phyloP scores from a whole-genome alignment of 2,797 vertebrate species.

The Leptoclinus maculatus region DNA sequence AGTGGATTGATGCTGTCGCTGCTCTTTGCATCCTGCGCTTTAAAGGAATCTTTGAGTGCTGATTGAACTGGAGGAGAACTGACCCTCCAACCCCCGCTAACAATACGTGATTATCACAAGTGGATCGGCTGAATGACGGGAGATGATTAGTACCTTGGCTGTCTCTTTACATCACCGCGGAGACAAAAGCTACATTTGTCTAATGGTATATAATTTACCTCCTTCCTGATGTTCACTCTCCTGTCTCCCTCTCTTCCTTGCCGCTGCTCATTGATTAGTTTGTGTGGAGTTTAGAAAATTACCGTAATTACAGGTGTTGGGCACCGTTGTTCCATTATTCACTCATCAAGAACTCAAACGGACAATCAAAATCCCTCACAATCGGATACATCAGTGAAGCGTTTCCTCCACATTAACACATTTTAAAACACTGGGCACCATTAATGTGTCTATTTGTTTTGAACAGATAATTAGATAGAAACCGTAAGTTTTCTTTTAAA shows the following conservation, averaged over 20 bases:
- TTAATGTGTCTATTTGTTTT: background rate
- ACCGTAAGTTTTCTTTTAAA: background rate
- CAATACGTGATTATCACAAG: conserved; percentile 67
- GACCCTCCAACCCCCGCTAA: conserved; percentile 46
- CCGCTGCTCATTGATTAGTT: conserved; percentile 59
- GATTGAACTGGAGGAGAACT: conserved; percentile 50
- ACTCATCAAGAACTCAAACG: conserved; percentile 51
- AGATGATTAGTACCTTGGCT: conserved; percentile 52
- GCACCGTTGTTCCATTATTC: conserved; percentile 47
- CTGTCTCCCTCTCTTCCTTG: conserved; percentile 7
- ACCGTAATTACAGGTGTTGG: conserved; percentile 63
- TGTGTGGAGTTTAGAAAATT: conserved; percentile 60
- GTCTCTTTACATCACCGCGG: conserved; percentile 42
- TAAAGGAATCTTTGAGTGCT: conserved; percentile 42
- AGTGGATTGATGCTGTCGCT: conserved; percentile 31
- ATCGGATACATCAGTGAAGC: background rate
- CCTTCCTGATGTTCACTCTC: conserved; percentile 42
- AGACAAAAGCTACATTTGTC: conserved; percentile 57
- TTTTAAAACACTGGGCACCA: background rate
- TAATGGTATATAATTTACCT: conserved; percentile 61
- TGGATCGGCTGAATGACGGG: conserved; percentile 54
- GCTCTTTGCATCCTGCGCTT: conserved; percentile 29
- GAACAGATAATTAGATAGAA: conserved; percentile 5
- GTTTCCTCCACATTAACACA: conserved; percentile 11
- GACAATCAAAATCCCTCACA: conserved; percentile 41